Conservation (phyloP, 2,797 vertebrate genomes). For the Ficedula albicollis region DNA sequence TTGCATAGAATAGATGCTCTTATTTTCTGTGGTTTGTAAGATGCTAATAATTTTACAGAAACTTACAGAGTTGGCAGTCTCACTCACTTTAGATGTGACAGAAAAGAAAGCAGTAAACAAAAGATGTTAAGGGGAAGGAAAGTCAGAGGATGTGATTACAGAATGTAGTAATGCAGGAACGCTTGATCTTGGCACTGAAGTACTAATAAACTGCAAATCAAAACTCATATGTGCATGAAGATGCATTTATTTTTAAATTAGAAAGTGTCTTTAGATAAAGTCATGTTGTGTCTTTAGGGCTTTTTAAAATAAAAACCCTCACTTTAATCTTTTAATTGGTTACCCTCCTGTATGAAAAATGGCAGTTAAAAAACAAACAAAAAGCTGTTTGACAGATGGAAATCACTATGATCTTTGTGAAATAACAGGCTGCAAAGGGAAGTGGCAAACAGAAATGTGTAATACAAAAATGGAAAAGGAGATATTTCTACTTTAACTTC, state of each 20-base stretch:
- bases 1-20: neutral
- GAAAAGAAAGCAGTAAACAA: neutral
- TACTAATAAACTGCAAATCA: neutral
- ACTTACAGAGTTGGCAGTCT: neutral
- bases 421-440: neutral
- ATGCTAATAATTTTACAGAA: neutral
- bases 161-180: neutral
- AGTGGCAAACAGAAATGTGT: neutral
- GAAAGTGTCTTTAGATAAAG: neutral
- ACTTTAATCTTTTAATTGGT: neutral
- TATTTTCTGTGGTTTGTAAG: neutral
- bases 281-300: neutral
- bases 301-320: neutral
- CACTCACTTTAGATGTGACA: neutral
- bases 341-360: neutral
- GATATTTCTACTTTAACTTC: neutral
- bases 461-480: neutral
- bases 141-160: neutral
- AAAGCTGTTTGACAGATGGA: neutral
- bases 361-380: neutral
- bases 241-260: neutral
- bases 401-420: neutral
- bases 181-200: neutral
- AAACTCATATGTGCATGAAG: neutral
- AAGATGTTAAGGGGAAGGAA: neutral